Evolutionary conservation across 2,888 invertebrate genomes (phyloP), one percentile per base, ranked within the genome.

Genomic region (Lepidochrysops patricia): DNA sequence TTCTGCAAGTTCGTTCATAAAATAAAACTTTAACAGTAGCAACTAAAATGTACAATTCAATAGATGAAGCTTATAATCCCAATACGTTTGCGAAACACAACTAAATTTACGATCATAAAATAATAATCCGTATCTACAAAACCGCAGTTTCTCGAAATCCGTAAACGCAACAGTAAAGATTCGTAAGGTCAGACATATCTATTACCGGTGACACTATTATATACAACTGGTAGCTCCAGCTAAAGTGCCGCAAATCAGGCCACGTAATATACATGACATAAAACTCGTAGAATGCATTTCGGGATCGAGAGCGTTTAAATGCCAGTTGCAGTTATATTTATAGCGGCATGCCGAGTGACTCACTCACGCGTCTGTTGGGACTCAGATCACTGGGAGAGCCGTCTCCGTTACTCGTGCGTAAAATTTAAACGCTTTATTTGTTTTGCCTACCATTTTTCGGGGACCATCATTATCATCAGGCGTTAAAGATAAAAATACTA

Each of bases 321-420:
- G 88, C 86, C 89, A 88, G 81, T 77, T 77, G 81, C 76, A 77
- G 70, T 73, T 66, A 80, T 88, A 88, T 86, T 86, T 83, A 84
- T 87, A 87, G 76, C 80, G 80, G 72, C 68, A 66, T 68, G 67
- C 70, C 70, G 85, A 85, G 74, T 85, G 86, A 85, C 74, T 75
- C 75, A 75, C 74, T 74, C 78, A 77, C 72, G 68, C 80, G 81
- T 82, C 83, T 82, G 79, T 76, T 72, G 84, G 84, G 82, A 43
- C 43, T 43, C 43, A 81, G 81, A 81, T 79, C 84, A 4, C 76
- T 72, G 84, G 84, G 82, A 81, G 81, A 81, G 79, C 84, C 82
- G 77, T 70, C 68, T 66, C 66, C 68, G 63, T 64, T 57, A 61
- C 35, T 35, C 58, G 52, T 52, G 52, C 52, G 34, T 32, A 58